Conservation (phyloP, 2,888 invertebrate species). For the Troides oblongomaculatus region DNA sequence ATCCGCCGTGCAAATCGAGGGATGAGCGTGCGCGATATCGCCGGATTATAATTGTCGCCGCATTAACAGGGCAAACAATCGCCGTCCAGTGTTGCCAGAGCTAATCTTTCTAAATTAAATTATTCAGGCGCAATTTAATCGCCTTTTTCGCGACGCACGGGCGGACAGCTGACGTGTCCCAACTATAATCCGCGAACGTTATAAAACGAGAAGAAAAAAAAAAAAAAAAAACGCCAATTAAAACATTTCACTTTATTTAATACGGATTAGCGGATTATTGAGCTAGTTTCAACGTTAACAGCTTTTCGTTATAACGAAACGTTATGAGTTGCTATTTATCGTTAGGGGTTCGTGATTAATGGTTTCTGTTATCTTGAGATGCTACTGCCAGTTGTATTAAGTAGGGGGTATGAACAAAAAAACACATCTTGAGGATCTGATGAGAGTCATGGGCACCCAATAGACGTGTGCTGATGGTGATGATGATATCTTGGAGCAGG, state of each 20-base stretch:
- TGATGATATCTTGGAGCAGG: too few species aligned
- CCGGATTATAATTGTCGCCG: background rate
- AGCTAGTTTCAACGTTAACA: conserved; percentile 22
- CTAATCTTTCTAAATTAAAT: conserved; percentile 20
- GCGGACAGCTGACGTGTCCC: conserved; percentile 11
- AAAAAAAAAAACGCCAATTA: conserved; percentile 25
- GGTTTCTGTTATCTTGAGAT: background rate
- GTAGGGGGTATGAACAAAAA: background rate
- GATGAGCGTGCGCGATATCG: too few species aligned
- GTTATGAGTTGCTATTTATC: background rate
- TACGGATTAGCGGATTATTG: conserved; percentile 26
- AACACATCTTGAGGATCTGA: too few species aligned
- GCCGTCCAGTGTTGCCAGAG: conserved; percentile 6
- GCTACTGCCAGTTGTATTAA: background rate
- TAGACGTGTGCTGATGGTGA: too few species aligned
- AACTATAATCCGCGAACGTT: conserved; percentile 17
- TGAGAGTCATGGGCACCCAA: too few species aligned
- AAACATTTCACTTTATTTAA: conserved; percentile 26
- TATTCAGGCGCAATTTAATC: conserved; percentile 17
- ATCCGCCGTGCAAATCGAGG: too few species aligned
- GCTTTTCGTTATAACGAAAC: conserved; percentile 15
- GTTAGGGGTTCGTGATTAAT: conserved; percentile 3
- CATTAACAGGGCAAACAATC: background rate
- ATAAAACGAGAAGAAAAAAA: conserved; percentile 14
- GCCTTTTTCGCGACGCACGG: conserved; percentile 1